Evolutionary conservation across 2,113 vertebrate genomes (phyloP).

Genomic region (Aegotheles bennettii): DNA sequence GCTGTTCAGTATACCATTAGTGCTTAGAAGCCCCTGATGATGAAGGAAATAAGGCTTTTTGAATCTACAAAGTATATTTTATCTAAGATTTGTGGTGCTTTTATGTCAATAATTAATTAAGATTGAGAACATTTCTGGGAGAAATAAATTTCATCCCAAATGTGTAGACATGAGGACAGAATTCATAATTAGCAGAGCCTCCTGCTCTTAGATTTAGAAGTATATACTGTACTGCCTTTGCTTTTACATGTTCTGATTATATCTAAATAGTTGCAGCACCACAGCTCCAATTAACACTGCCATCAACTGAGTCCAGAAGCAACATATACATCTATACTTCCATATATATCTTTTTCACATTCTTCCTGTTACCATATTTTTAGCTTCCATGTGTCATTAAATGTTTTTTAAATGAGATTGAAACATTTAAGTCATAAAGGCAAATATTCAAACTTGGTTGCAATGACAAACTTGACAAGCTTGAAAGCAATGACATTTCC

Average conservation of each 20-base stretch:
- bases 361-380: not conserved
- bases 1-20: not conserved
- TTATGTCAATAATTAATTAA: not conserved
- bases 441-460: not conserved
- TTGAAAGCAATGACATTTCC: slow-evolving; percentile 9
- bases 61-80: not conserved
- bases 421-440: not conserved
- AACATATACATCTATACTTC: not conserved
- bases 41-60: not conserved
- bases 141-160: not conserved
- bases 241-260: not conserved
- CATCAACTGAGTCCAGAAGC: not conserved
- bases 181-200: not conserved
- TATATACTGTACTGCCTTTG: not conserved
- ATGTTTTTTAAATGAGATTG: not conserved
- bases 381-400: not conserved
- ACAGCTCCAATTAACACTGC: not conserved
- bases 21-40: not conserved
- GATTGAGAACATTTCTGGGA: not conserved
- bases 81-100: not conserved
- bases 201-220: not conserved
- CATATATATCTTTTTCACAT: not conserved
- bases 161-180: not conserved
- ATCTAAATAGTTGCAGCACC: not conserved
- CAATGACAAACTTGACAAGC: not conserved